Evolutionary conservation across 2,888 invertebrate species (phyloP), one percentile per base, ranked within the genome.

Genomic region (Nomada flava): DNA sequence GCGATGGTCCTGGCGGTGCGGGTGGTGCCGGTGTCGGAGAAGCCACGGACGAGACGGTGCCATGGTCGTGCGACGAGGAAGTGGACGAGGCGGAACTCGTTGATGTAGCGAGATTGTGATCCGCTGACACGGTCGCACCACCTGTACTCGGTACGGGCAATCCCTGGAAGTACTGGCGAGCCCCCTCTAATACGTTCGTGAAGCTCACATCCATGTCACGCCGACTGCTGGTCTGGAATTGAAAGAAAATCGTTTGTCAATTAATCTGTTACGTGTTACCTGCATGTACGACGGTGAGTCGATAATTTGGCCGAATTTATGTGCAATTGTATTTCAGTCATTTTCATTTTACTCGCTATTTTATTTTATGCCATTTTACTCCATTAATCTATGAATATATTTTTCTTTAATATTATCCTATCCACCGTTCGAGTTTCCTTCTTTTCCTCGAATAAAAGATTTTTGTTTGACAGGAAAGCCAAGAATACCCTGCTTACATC

Each of bases 171-270:
- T 96, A 97, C 95, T 97, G 97, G 94, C 97, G 96, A 94, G 96
- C 96, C 94, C 96, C 97, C 96, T 97, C 96, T 95, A 97, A 95
- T 94, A 97, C 96, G 96, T 97, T 97, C 94, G 96, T 96, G 95
- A 95, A 95, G 94, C 95, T 95, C 94, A 96, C 96, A 95, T 97
- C 97, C 97, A 97, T 97, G 95, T 95, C 96, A 95, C 94, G 91
- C 92, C 92, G 88, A 92, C 92, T 90, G 89, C 91, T 90, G 83
- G 89, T 93, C 93, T 93, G 89, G 5, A 92, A 91, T 72, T 29
- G 76, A 1, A 67, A 47, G 15, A 0, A 42, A 20, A 55, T 20
- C 20, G 11, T 26, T 44, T 18, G 47, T 69, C 44, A 36, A 0
- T 55, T 7, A 36, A 36, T 36, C 36, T 13, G 1, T 36, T 36